phyloP scores from a whole-genome alignment of 2,797 vertebrate species.

The Chaenodraco wilsoni region DNA sequence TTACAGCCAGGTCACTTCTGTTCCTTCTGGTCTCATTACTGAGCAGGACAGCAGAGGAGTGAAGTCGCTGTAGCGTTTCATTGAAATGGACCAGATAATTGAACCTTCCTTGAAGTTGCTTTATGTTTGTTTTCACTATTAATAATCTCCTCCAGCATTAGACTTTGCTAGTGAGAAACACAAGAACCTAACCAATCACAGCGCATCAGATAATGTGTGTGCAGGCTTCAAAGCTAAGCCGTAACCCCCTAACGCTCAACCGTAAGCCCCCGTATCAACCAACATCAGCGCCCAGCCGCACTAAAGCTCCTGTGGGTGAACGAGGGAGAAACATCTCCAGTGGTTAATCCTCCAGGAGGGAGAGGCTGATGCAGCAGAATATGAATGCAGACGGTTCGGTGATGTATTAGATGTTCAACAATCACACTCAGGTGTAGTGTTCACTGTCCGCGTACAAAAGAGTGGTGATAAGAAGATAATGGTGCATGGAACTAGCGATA shows the following conservation, averaged over 20 bases:
- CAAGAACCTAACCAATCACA: conserved; percentile 1
- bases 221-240: conserved; percentile 3
- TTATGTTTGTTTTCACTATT: neutral
- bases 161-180: neutral
- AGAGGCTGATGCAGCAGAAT: conserved; percentile 4
- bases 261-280: neutral
- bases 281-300: neutral
- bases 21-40: no score
- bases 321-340: neutral
- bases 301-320: neutral
- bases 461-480: neutral
- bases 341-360: neutral
- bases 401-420: neutral
- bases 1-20: no score
- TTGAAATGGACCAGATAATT: neutral
- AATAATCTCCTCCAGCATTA: neutral
- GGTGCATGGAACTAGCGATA: neutral
- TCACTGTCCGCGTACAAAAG: neutral
- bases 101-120: neutral
- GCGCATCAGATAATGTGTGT: neutral
- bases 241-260: neutral
- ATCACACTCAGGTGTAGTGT: no score
- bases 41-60: neutral
- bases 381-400: neutral
- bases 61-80: neutral